Conservation (phyloP, 2,888 invertebrate genomes). For the Lasioglossum vierecki region DNA sequence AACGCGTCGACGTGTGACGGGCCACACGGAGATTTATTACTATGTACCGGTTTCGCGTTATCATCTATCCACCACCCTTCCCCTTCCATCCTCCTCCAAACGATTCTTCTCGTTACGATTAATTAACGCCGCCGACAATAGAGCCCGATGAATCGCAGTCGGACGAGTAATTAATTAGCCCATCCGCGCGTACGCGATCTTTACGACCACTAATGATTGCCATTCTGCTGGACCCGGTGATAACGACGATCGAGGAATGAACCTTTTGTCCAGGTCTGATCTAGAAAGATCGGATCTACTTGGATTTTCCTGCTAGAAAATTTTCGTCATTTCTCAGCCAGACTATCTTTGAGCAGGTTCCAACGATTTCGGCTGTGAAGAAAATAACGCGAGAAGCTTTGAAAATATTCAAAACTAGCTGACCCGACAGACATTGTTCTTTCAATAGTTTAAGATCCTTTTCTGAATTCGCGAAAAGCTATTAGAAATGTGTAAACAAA, state of each 20-base stretch:
- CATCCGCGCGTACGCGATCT: constrained; percentile 10
- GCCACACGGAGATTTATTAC: constrained; percentile 45
- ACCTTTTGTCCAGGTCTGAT: not conserved
- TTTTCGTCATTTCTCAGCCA: no score
- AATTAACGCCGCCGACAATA: constrained; percentile 58
- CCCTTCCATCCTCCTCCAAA: not conserved
- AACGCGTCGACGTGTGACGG: constrained; percentile 11
- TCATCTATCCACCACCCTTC: constrained; percentile 5
- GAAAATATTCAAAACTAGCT: no score
- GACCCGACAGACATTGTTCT: no score
- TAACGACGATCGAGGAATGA: not conserved
- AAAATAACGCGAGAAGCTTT: no score
- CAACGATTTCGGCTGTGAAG: no score
- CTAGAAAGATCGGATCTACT: not conserved
- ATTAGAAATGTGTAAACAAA: no score
- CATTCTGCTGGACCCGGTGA: not conserved
- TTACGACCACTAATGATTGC: not conserved
- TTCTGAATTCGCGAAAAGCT: no score
- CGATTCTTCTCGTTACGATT: constrained; percentile 42
- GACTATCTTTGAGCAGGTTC: no score
- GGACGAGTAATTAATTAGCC: constrained; percentile 59
- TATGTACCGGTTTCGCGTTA: constrained; percentile 35
- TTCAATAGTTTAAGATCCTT: no score
- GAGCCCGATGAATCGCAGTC: constrained; percentile 51
- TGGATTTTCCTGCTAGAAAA: no score